Evolutionary conservation across 2,888 invertebrate genomes (phyloP).

Genomic region (Falcaria lacertinaria): DNA sequence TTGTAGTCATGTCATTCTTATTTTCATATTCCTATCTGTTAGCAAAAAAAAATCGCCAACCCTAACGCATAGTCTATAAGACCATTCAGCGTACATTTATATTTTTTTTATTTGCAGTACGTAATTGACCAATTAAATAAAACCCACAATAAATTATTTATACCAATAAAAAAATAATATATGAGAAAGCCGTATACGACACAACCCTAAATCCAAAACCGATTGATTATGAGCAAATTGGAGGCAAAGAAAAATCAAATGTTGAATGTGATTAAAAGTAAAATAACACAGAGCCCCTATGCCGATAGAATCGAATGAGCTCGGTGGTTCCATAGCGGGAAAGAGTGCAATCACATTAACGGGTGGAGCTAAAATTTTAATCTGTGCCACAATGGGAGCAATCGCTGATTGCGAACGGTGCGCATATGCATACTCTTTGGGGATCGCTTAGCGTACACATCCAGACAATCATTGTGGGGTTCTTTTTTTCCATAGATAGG

Average conservation of each 20-base stretch:
- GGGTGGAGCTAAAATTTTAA: slow-evolving; percentile 79
- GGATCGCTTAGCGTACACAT: slow-evolving; percentile 71
- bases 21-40: too few species aligned
- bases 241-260: slow-evolving; percentile 29
- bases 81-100: too few species aligned
- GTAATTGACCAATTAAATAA: too few species aligned
- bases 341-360: slow-evolving; percentile 77
- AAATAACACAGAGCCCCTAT: slow-evolving; percentile 67
- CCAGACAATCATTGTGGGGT: slow-evolving; percentile 15
- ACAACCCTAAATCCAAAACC: slow-evolving; percentile 8
- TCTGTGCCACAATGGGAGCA: slow-evolving; percentile 72
- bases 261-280: slow-evolving; percentile 66
- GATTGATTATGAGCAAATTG: not conserved
- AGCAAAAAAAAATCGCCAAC: too few species aligned
- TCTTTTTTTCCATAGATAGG: too few species aligned
- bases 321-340: slow-evolving; percentile 54
- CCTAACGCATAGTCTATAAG: too few species aligned
- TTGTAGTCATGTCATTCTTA: too few species aligned
- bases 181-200: too few species aligned
- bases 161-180: too few species aligned
- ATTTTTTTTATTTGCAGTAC: too few species aligned
- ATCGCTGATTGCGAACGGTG: slow-evolving; percentile 72
- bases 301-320: slow-evolving; percentile 54
- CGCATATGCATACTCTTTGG: slow-evolving; percentile 79
- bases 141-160: too few species aligned